phyloP scores from a whole-genome alignment of 2,888 invertebrate species.

The Apoderus coryli region DNA sequence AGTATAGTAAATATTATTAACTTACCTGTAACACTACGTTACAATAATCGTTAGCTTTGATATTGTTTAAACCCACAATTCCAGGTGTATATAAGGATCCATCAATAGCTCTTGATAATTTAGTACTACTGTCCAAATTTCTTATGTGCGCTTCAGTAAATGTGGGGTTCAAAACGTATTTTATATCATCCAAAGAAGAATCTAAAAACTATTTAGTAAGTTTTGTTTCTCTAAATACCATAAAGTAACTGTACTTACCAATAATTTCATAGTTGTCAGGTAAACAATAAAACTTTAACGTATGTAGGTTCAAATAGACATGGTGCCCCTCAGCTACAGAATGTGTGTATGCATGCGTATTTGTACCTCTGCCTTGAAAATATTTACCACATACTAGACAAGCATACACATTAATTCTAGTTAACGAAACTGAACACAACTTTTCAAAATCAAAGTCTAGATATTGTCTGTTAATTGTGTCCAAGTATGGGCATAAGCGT shows the following conservation, averaged over 20 bases:
- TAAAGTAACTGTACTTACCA: no score
- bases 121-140: slow-evolving; percentile 65
- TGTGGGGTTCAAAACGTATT: slow-evolving; percentile 95
- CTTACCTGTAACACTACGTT: slow-evolving; percentile 90
- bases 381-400: slow-evolving; percentile 99
- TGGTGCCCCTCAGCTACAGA: slow-evolving; percentile 96
- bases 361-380: slow-evolving; percentile 91
- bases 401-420: slow-evolving; percentile 98
- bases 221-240: no score
- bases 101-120: slow-evolving; percentile 88
- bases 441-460: slow-evolving; percentile 99
- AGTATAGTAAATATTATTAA: neutral
- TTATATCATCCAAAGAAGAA: slow-evolving; percentile 95
- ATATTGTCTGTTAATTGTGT: slow-evolving; percentile 93
- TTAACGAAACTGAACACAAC: slow-evolving; percentile 92
- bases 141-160: slow-evolving; percentile 73
- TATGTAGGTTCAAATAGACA: slow-evolving; percentile 93
- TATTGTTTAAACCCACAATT: slow-evolving; percentile 96
- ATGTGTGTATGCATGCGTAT: slow-evolving; percentile 98
- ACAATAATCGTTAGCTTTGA: slow-evolving; percentile 99
- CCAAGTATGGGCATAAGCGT: slow-evolving; percentile 82
- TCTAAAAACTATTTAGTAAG: no score
- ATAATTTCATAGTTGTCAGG: slow-evolving; percentile 99
- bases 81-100: slow-evolving; percentile 94
- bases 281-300: slow-evolving; percentile 94